Base-by-base conservation (phyloP, 2,888 invertebrate genomes). In the Gasteruption jaculator region DNA sequence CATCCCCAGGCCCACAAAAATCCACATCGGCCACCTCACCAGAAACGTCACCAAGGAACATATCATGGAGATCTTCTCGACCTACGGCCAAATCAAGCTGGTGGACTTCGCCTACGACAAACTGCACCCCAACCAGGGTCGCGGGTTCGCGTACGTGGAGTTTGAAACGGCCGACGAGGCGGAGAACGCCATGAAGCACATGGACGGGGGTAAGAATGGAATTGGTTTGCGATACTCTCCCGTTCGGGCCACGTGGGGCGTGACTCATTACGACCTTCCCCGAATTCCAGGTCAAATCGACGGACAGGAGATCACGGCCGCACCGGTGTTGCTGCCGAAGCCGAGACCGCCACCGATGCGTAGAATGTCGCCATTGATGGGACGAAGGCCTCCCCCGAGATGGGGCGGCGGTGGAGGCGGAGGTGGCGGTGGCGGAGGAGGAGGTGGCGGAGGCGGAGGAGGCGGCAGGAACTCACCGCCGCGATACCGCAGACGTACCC, bases 171-270 rank as follows among this genome's bases (percentile, higher is more conserved):
- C 93, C 0, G 96, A 96, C 54, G 95, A 96, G 71, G 96, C 97
- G 14, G 95, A 96, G 68, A 93, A 94, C 71, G 97, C 97, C 1
- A 91, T 97, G 84, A 96, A 96, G 71, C 93, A 96, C 65, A 97
- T 99, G 97, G 96, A 99, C 74, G 97, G 96, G 66, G 99, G 88
- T 83, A 73, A 57, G 48, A n/a, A n/a, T n/a, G n/a, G n/a, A n/a
- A n/a, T n/a, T n/a, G n/a, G n/a, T n/a, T n/a, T n/a, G n/a, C n/a
- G n/a, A n/a, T n/a, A n/a, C n/a, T n/a, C n/a, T n/a, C n/a, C n/a
- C n/a, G n/a, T n/a, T n/a, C n/a, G n/a, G n/a, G 7, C 24, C 37
- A 4, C 35, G 30, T 31, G 19, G 14, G 10, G 16, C 16, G 19
- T 8, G 26, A 3, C n/a, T 25, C 21, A 16, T 11, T 6, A 16